Conservation (phyloP, 2,888 invertebrate species). For the Microdon myrmicae region DNA sequence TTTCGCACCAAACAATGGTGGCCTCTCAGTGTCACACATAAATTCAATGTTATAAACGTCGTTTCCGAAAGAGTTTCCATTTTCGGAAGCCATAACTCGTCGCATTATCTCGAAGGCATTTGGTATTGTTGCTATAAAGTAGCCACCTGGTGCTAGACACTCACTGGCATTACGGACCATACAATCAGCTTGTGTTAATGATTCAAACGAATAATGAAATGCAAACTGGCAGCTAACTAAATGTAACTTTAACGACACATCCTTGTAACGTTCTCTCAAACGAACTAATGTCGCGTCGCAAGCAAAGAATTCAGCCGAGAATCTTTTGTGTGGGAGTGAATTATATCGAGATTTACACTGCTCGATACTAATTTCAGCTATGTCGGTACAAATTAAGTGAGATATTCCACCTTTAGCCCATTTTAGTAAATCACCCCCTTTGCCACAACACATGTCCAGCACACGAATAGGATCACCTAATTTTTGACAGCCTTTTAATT, state of each 20-base stretch:
- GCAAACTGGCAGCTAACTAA: conserved; percentile 98
- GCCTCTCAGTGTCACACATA: conserved; percentile 73
- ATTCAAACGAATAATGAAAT: conserved; percentile 96
- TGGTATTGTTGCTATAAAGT: conserved; percentile 96
- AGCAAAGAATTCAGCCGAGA: conserved; percentile 88
- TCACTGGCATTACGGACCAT: conserved; percentile 95
- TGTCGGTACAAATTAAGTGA: conserved; percentile 90
- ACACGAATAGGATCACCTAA: conserved; percentile 78
- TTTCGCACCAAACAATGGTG: conserved; percentile 92
- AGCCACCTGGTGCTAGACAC: conserved; percentile 88
- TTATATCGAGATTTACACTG: conserved; percentile 87
- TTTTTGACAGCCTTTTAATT: conserved; percentile 73
- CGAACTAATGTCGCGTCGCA: conserved; percentile 91
- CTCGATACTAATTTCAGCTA: conserved; percentile 90
- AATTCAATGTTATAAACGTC: conserved; percentile 80
- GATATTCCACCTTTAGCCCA: conserved; percentile 87
- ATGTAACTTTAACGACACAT: conserved; percentile 84
- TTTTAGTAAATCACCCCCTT: conserved; percentile 98
- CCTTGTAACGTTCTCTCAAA: conserved; percentile 79
- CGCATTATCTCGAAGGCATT: conserved; percentile 92
- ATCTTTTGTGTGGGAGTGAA: conserved; percentile 69
- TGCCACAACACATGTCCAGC: conserved; percentile 96
- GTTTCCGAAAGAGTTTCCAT: conserved; percentile 77
- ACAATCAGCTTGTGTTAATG: conserved; percentile 85
- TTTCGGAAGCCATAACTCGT: conserved; percentile 70